Conservation (phyloP, 2,888 invertebrate species). For the Idaea dimidiata region DNA sequence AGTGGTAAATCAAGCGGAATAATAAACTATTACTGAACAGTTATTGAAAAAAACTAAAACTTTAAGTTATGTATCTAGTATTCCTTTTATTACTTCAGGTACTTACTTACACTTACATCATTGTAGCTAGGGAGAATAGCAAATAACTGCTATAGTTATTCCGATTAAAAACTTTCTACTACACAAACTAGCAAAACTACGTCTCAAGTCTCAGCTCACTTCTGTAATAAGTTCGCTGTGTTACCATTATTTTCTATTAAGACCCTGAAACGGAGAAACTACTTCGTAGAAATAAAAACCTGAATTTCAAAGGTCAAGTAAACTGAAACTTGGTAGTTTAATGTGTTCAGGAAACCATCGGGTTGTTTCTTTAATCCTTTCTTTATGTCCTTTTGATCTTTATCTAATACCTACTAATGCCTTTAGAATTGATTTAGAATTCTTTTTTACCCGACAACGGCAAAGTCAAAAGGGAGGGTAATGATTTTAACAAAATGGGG, state of each 20-base stretch:
- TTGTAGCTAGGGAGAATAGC: not conserved
- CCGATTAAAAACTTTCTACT: not conserved
- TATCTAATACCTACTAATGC: slow-evolving; percentile 22
- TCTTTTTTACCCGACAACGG: no score
- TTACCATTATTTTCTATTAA: slow-evolving; percentile 24
- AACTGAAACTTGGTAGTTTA: slow-evolving; percentile 52
- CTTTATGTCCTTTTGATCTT: slow-evolving; percentile 37
- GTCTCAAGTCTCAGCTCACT: slow-evolving; percentile 11
- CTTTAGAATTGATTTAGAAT: not conserved
- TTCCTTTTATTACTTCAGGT: no score
- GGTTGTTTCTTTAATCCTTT: slow-evolving; percentile 64
- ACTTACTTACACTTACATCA: no score
- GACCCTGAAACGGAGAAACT: slow-evolving; percentile 31
- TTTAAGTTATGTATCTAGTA: no score
- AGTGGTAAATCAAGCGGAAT: no score
- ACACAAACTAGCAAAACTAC: not conserved
- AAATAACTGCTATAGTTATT: not conserved
- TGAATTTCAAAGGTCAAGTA: slow-evolving; percentile 47
- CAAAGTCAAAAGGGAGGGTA: no score
- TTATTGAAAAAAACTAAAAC: no score
- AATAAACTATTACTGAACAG: no score
- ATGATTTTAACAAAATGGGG: no score
- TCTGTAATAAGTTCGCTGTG: slow-evolving; percentile 28
- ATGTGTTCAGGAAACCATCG: slow-evolving; percentile 68
- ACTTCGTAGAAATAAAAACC: slow-evolving; percentile 32